phyloP scores from a whole-genome alignment of 2,888 invertebrate species.

The Gnatocerus cornutus region DNA sequence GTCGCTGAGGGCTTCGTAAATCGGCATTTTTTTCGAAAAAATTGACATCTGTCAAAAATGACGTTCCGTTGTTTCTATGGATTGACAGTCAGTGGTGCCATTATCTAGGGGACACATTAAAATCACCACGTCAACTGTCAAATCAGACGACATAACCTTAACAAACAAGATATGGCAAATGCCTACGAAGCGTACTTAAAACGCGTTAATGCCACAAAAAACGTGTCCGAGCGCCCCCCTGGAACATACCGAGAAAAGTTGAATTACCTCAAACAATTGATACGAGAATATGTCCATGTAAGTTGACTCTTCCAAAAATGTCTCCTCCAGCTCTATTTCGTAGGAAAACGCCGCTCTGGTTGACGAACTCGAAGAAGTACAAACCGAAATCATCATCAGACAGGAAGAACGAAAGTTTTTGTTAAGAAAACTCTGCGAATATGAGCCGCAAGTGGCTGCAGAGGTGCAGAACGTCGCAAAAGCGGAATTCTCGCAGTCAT shows the following conservation, averaged over 20 bases:
- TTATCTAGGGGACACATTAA: no score
- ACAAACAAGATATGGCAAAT: constrained; percentile 39
- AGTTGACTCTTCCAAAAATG: constrained; percentile 64
- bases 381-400: constrained; percentile 85
- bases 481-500: constrained; percentile 56
- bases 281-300: constrained; percentile 80
- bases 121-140: not conserved
- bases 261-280: constrained; percentile 76
- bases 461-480: constrained; percentile 69
- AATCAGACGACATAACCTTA: not conserved
- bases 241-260: constrained; percentile 78
- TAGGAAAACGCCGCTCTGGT: constrained; percentile 90
- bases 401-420: constrained; percentile 90
- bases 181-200: constrained; percentile 49
- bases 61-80: no score
- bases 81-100: no score
- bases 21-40: constrained; percentile 75
- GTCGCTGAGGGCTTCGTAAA: constrained; percentile 90
- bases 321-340: constrained; percentile 19
- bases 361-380: constrained; percentile 90
- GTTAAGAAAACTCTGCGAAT: constrained; percentile 82
- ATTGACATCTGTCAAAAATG: constrained; percentile 2
- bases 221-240: constrained; percentile 54
- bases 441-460: constrained; percentile 72
- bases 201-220: constrained; percentile 40